Evolutionary conservation across 2,888 invertebrate species (phyloP).

Genomic region (Hirtodrosophila duncani): DNA sequence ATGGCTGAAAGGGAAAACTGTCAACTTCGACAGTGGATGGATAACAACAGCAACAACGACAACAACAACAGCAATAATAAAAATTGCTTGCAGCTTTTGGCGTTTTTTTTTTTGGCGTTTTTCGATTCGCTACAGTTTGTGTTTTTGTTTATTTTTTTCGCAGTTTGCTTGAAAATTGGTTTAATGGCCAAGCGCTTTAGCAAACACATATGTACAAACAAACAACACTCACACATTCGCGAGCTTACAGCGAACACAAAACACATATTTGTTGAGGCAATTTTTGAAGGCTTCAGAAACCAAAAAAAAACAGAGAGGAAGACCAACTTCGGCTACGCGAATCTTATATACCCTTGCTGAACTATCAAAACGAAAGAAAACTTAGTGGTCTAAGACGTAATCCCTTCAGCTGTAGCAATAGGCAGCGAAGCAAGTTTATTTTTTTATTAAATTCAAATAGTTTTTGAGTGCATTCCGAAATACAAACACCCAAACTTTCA

Average conservation of each 20-base stretch:
- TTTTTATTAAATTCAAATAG: no score
- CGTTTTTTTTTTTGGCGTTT: constrained; percentile 5
- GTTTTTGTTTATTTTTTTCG: constrained; percentile 25
- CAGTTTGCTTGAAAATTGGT: constrained; percentile 48
- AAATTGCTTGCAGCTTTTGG: constrained; percentile 1
- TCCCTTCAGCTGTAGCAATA: no score
- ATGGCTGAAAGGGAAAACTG: no score
- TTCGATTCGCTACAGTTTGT: neutral
- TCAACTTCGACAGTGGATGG: constrained; percentile 16
- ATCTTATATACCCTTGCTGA: neutral
- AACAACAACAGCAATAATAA: constrained; percentile 7
- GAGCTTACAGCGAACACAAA: constrained; percentile 5
- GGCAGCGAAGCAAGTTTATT: no score
- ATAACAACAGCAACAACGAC: constrained; percentile 5
- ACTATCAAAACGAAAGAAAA: constrained; percentile 20
- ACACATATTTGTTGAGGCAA: constrained; percentile 18
- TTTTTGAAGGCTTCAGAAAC: no score
- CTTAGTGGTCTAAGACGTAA: no score
- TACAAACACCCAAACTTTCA: no score
- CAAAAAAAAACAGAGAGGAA: constrained; percentile 2
- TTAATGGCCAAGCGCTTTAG: constrained; percentile 47
- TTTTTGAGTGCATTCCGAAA: no score
- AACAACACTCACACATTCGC: constrained; percentile 8
- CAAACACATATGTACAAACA: constrained; percentile 13
- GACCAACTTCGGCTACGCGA: neutral